Conservation (phyloP, 2,888 invertebrate species). For the Platycnemis pennipes region DNA sequence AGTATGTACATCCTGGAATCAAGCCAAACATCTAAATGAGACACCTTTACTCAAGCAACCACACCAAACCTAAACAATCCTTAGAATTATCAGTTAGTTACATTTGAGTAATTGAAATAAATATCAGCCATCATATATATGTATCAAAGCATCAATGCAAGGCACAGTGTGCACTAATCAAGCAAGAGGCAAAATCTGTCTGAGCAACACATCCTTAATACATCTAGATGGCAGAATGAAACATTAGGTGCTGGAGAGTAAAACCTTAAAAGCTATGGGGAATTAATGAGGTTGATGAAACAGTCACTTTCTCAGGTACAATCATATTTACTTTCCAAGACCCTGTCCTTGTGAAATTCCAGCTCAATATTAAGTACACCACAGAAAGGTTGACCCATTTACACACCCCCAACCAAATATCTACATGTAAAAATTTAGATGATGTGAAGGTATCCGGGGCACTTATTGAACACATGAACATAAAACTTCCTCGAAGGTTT, state of each 20-base stretch:
- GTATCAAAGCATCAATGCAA: neutral
- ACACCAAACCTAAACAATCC: neutral
- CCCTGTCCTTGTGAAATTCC: neutral
- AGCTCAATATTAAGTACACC: neutral
- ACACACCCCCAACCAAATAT: no score
- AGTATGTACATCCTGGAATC: neutral
- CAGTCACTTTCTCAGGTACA: neutral
- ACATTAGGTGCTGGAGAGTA: neutral
- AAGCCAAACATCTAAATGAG: neutral
- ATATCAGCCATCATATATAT: no score
- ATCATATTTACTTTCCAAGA: neutral
- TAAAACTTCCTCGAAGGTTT: neutral
- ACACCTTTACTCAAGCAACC: neutral
- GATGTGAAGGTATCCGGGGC: neutral
- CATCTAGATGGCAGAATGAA: neutral
- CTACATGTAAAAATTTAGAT: no score
- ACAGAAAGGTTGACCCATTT: no score
- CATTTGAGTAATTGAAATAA: neutral
- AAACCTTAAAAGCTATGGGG: neutral
- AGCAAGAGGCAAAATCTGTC: neutral
- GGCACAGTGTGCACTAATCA: neutral
- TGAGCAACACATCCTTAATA: neutral
- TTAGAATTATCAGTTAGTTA: neutral
- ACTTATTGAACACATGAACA: neutral
- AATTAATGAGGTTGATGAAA: neutral